Base-by-base conservation (phyloP, 35 echinoderm and acorn worm species). In the Chiridota heheva region DNA sequence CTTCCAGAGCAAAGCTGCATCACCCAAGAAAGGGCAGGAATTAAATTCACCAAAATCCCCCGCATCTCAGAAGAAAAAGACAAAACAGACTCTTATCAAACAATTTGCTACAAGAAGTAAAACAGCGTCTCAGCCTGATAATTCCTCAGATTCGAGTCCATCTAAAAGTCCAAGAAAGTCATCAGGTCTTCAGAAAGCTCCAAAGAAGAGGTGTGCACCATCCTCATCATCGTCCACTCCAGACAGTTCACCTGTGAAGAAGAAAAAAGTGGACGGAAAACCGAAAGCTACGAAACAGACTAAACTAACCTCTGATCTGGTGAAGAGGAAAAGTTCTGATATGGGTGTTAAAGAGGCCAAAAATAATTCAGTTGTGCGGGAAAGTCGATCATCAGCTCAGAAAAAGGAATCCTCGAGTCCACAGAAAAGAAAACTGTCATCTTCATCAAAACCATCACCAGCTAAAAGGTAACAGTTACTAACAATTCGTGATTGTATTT, bases 201-300 rank as follows among this genome's bases (percentile, higher is more conserved):
- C 70, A 12, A 51, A 24, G 32, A 74, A 74, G 70, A 74, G 70
- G 40, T 16, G 17, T 18, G 30, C 70, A 29, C 15, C 34, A 16
- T n/a, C n/a, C n/a, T 7, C 63, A 29, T 74, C 70, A 22, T 22
- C 28, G 2, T 74, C 70, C 25, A 5, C 69, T 28, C 58, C 58
- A 0, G 20, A 13, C 24, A 20, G 43, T 5, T 74, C 70, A 29
- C 70, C 70, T 13, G 40, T 32, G 4, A 74, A 74, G 44, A 22
- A 32, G 70, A 74, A 47, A 32, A 74, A 32, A 34, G 44, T 34
- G 44, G 70, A 25, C 32, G 25, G 8, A 1, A 3, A 26, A 6
- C 33, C 70, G 5, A 74, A 74, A 32, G 31, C 70, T 74, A 51
- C 70, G n/a, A n/a, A n/a, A n/a, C n/a, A n/a, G n/a, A n/a, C n/a